Evolutionary conservation across 2,113 vertebrate genomes (phyloP).

Genomic region (Microtus oregoni): DNA sequence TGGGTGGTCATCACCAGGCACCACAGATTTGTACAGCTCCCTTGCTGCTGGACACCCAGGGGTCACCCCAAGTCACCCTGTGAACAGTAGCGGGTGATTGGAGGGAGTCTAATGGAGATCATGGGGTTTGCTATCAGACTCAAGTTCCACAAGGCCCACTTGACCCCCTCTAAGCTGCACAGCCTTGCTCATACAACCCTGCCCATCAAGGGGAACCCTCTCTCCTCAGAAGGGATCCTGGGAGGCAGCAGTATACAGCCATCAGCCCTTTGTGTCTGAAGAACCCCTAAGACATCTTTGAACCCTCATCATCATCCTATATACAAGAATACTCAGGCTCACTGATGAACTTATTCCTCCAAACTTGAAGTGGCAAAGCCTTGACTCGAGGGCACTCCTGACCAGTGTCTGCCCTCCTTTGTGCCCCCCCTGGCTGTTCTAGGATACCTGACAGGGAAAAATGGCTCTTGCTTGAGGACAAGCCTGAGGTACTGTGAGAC

Average conservation of each 20-base stretch:
- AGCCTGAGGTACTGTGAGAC: background rate
- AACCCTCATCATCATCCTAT: background rate
- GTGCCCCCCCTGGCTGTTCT: background rate
- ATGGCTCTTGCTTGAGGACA: background rate
- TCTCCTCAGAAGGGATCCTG: too few species aligned
- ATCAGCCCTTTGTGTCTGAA: background rate
- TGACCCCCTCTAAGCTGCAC: background rate
- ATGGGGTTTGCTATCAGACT: background rate
- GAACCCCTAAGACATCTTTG: background rate
- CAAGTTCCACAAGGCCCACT: background rate
- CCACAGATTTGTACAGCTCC: background rate
- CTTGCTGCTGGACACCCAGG: background rate
- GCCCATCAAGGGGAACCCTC: too few species aligned
- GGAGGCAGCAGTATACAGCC: accelerated
- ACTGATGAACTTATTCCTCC: background rate
- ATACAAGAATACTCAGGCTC: background rate
- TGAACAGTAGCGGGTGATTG: background rate
- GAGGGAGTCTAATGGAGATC: background rate
- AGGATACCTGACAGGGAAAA: too few species aligned
- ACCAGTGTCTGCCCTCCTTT: background rate
- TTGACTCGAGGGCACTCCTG: background rate
- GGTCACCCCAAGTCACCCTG: background rate
- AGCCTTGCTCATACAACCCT: background rate
- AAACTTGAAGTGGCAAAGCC: background rate
- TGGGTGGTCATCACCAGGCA: background rate